Evolutionary conservation across 1,140 invertebrate species (phyloP), one percentile per base, ranked within the genome.

Genomic region (Aphis craccivora): DNA sequence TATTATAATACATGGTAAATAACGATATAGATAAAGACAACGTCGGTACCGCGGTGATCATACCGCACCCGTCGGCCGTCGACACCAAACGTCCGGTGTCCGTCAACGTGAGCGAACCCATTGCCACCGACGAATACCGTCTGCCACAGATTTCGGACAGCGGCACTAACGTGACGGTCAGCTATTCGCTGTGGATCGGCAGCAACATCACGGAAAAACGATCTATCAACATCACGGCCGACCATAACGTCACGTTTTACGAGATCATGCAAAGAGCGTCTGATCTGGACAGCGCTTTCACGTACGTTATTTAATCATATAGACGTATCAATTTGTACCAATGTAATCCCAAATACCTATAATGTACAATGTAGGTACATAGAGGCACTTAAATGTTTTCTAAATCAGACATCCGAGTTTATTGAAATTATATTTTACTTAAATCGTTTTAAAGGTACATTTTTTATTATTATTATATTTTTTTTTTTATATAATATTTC

Each of bases 131-230:
- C 37, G 89, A 91, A 51, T 60, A 48, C 53, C 55, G 48, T 60
- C 88, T 22, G 23, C 89, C 35, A 43, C 90, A 92, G 43, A 18
- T 43, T 25, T 45, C 45, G 48, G 93, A 88, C 23, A 55, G 18
- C 7, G 40, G 88, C 30, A 90, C 55, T n/a, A 94, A 94, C 94
- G 97, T 97, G 2, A 97, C 97, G 90, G 97, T 98, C 86, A 97
- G 97, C 0, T 98, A 98, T 95, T 97, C 97, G 0, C 95, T 98
- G 9, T 98, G 98, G 98, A 97, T 98, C 11, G 97, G 97, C 84
- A 97, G 97, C 91, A 97, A 98, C 94, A 97, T 98, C 20, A 97
- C 97, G 51, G 97, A 97, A 94, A 97, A 97, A 94, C 96, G 97
- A 94, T 97, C 97, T 25, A 95, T 97, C 67, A 96, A 96, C 22